A percentile compares a stretch with the other conserved stretches of the same genome.
Evolutionary conservation across 2,113 vertebrate species (phyloP).

Genomic region (Alethe castanea): DNA sequence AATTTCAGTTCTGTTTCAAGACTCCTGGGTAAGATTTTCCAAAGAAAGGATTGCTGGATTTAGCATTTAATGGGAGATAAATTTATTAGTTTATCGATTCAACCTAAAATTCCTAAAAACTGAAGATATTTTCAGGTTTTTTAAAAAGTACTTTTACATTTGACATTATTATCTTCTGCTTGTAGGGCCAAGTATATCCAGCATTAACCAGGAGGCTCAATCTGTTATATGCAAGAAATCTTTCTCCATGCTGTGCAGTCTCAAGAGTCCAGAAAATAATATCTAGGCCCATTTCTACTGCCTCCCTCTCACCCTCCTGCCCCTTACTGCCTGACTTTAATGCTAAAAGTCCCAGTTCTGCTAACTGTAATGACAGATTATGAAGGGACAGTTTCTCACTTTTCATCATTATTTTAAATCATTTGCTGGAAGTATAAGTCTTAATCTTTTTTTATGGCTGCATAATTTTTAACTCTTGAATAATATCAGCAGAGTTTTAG

Average conservation of each 20-base stretch:
- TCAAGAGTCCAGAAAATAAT: not conserved
- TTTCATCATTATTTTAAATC: not conserved
- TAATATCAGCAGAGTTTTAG: not conserved
- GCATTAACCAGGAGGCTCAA: not conserved
- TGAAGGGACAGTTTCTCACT: not conserved
- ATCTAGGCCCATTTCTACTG: not conserved
- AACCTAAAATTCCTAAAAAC: not conserved
- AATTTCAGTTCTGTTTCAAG: not conserved
- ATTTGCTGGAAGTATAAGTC: not conserved
- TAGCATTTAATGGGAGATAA: not conserved
- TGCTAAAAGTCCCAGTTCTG: not conserved
- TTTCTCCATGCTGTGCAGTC: not conserved
- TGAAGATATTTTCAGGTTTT: not conserved
- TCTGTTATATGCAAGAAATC: not conserved
- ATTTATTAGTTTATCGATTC: not conserved
- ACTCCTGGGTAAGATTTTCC: not conserved
- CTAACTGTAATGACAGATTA: not conserved
- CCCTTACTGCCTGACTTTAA: accelerated
- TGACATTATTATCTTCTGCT: not conserved
- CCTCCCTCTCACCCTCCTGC: accelerated
- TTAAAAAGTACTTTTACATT: not conserved
- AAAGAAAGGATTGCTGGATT: not conserved
- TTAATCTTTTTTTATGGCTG: not conserved
- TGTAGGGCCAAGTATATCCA: not conserved
- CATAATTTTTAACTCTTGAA: not conserved